phyloP scores from a whole-genome alignment of 2,113 vertebrate species.

The Clarias batrachus region DNA sequence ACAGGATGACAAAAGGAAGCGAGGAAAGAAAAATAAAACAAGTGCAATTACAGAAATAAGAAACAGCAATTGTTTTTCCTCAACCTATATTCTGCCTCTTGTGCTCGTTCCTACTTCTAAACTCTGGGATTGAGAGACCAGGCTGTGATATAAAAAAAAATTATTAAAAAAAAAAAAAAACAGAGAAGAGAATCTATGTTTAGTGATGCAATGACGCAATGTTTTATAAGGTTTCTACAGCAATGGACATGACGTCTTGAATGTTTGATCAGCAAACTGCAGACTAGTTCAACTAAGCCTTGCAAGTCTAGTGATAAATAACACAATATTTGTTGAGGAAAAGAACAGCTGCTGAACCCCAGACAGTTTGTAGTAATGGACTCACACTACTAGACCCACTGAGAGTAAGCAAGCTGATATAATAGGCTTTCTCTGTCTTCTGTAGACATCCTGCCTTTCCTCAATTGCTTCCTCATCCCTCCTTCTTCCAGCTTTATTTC shows the following conservation, averaged over 20 bases:
- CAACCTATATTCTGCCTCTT: not conserved
- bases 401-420: not conserved
- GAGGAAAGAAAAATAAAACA: not conserved
- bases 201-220: too few species aligned
- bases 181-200: not conserved
- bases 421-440: not conserved
- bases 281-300: not conserved
- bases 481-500: constrained; percentile 7
- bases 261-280: constrained; percentile 2
- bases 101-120: not conserved
- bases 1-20: too few species aligned
- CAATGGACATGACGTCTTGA: not conserved
- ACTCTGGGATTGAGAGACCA: not conserved
- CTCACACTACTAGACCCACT: not conserved
- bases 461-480: constrained; percentile 9
- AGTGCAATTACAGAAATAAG: not conserved
- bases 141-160: not conserved
- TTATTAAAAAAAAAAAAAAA: not conserved
- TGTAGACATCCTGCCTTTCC: not conserved
- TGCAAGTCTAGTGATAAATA: not conserved
- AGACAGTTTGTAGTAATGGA: not conserved
- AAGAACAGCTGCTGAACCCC: not conserved
- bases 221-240: not conserved
- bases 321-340: not conserved
- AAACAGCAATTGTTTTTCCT: not conserved